These are phyloP conservation scores for Pinna nobilis DNA, from an alignment of 1,140 invertebrate species.

Conservation along the genomic window DNA sequence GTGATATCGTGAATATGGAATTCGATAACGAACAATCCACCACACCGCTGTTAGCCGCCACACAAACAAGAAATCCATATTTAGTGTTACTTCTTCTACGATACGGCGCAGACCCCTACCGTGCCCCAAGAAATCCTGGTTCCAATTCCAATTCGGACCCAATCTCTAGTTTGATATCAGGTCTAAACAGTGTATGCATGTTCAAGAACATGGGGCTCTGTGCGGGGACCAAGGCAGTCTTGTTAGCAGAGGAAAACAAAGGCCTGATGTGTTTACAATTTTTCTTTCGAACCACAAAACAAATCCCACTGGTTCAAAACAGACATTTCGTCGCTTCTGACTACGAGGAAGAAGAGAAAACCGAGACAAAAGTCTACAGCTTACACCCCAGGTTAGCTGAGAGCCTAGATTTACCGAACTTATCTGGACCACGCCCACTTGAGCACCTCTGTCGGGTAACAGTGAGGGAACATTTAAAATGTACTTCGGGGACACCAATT, in stretches of 20 bases:
- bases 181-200: slow-evolving; percentile 36
- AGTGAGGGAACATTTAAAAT: slow-evolving; percentile 5
- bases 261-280: slow-evolving; percentile 27
- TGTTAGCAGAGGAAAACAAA: slow-evolving; percentile 25
- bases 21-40: slow-evolving; percentile 25
- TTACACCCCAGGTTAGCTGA: slow-evolving; percentile 25
- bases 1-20: slow-evolving; percentile 28
- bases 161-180: slow-evolving; percentile 24
- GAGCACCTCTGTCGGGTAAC: slow-evolving; percentile 30
- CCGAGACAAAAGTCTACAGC: slow-evolving; percentile 17
- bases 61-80: slow-evolving; percentile 31
- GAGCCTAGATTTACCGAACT: slow-evolving; percentile 14
- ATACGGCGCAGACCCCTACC: slow-evolving; percentile 46
- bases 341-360: neutral
- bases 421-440: slow-evolving; percentile 13
- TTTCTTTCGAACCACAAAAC: slow-evolving; percentile 13
- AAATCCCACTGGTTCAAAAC: slow-evolving; percentile 17
- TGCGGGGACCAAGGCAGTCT: slow-evolving; percentile 15
- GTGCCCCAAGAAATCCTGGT: neutral
- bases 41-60: slow-evolving; percentile 46
- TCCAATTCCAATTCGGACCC: slow-evolving; percentile 14
- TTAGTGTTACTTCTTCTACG: slow-evolving; percentile 39
- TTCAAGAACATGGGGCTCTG: slow-evolving; percentile 33
- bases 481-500: neutral
- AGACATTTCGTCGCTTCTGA: slow-evolving; percentile 15